Conservation (phyloP, 2,888 invertebrate genomes). For the Palloptera scutellata region DNA sequence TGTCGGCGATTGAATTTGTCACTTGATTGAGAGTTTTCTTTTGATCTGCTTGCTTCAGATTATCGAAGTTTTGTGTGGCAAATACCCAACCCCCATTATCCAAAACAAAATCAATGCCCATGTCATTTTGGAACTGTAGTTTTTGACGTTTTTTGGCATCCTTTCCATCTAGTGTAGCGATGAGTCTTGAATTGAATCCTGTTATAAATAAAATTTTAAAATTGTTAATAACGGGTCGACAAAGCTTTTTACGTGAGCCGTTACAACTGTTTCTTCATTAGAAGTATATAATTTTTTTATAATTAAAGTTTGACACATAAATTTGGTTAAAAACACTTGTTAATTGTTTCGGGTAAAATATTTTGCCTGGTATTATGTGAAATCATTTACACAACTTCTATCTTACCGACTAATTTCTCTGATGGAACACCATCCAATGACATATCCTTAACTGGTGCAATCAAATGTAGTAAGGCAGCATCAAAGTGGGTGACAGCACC, state of each 20-base stretch:
- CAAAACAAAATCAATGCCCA: slow-evolving; percentile 74
- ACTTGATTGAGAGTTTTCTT: slow-evolving; percentile 54
- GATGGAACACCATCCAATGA: slow-evolving; percentile 64
- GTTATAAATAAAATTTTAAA: slow-evolving; percentile 15
- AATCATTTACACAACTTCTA: not conserved
- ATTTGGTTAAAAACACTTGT: slow-evolving; percentile 2
- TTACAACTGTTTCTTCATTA: not conserved
- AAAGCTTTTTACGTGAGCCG: no score
- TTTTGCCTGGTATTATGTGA: no score
- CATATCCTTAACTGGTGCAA: slow-evolving; percentile 69
- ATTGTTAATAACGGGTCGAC: not conserved
- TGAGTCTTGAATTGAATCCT: slow-evolving; percentile 72
- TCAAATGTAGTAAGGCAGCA: slow-evolving; percentile 70
- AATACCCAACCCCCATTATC: slow-evolving; percentile 62
- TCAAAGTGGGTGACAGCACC: slow-evolving; percentile 66
- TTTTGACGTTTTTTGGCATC: slow-evolving; percentile 69
- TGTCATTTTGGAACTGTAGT: slow-evolving; percentile 68
- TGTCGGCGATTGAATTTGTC: slow-evolving; percentile 58
- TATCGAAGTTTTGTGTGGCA: slow-evolving; percentile 56
- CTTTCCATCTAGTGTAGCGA: slow-evolving; percentile 73
- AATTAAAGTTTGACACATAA: no score
- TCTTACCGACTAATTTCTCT: slow-evolving; percentile 61
- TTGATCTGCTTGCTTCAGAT: slow-evolving; percentile 49
- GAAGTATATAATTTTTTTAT: no score
- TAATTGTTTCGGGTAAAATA: slow-evolving; percentile 38